Base-by-base conservation (phyloP, 2,888 invertebrate genomes). In the Helleia helle region DNA sequence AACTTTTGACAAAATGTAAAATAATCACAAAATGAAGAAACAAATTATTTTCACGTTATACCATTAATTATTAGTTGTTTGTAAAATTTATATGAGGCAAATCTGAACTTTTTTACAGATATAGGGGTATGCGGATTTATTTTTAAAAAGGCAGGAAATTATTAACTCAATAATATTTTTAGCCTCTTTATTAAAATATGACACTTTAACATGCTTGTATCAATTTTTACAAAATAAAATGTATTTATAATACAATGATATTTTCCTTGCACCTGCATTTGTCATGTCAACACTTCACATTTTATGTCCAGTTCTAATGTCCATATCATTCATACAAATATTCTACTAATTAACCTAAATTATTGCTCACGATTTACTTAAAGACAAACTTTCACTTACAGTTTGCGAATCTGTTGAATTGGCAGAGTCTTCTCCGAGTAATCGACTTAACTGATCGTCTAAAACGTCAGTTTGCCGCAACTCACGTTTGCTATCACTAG, bases 321-420 rank as follows among this genome's bases (percentile, higher is more conserved):
- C 63, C 55, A 57, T 64, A 64, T 59, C 55, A 58, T 61, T 59
- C 49, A 58, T 59, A 62, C 55, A 56, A 62, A 59, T 53, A 52
- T 51, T 46, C 42, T 44, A 49, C 50, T 43, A 41, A 50, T 54
- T 59, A 52, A 40, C 58, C 58, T 65, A 65, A 36, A 57, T 64
- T 69, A 69, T 71, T 71, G 71, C 67, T 72, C 68, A 71, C 67
- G 39, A 54, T 48, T 51, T 76, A 56, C 57, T 65, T 59, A 71
- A 64, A 66, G 76, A 70, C 68, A 71, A 60, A 62, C 56, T 66
- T 64, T 71, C 75, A 71, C 72, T 76, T 64, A 71, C 72, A 61
- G 70, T 60, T 49, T 72, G 75, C 48, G 74, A 70, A 60, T 73
- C 72, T 38, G 73, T 59, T 26, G 75, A 68, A 50, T 68, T 61